These are phyloP conservation scores for Amphiduros pacificus DNA, from an alignment of 2,888 invertebrate genomes.

Conservation along the genomic window DNA sequence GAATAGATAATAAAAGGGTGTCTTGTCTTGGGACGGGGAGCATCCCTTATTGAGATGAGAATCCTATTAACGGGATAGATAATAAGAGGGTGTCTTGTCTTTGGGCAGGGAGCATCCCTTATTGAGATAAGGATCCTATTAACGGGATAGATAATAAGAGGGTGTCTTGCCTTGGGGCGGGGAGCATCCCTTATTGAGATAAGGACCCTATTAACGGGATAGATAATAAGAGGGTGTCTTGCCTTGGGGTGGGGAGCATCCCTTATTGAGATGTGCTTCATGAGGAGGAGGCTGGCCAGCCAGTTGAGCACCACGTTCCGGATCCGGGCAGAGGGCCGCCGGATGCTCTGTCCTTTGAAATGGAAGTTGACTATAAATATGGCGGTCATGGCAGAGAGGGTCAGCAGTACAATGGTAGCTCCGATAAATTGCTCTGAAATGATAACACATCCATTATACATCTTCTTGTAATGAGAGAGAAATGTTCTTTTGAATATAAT, in stretches of 20 bases:
- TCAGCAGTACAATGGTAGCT: conserved; percentile 11
- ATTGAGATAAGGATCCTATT: too few species aligned
- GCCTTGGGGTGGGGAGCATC: background rate
- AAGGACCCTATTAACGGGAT: too few species aligned
- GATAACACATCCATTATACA: too few species aligned
- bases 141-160: background rate
- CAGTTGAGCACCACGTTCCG: conserved; percentile 1
- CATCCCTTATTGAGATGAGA: too few species aligned
- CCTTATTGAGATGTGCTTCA: background rate
- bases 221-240: background rate
- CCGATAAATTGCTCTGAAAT: conserved; percentile 15
- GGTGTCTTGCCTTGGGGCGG: background rate
- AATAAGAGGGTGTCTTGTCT: background rate
- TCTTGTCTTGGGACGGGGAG: too few species aligned
- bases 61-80: background rate
- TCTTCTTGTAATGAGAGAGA: too few species aligned
- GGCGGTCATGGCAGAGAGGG: conserved; percentile 5
- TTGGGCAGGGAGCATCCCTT: too few species aligned
- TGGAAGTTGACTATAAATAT: conserved; percentile 16
- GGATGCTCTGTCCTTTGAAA: conserved; percentile 5
- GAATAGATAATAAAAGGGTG: background rate
- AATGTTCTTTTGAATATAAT: too few species aligned
- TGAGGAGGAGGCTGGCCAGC: conserved; percentile 1
- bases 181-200: background rate
- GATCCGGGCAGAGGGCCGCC: conserved; percentile 1